Base-by-base conservation (phyloP, 2,797 vertebrate species). In the Phoeniculus purpureus region DNA sequence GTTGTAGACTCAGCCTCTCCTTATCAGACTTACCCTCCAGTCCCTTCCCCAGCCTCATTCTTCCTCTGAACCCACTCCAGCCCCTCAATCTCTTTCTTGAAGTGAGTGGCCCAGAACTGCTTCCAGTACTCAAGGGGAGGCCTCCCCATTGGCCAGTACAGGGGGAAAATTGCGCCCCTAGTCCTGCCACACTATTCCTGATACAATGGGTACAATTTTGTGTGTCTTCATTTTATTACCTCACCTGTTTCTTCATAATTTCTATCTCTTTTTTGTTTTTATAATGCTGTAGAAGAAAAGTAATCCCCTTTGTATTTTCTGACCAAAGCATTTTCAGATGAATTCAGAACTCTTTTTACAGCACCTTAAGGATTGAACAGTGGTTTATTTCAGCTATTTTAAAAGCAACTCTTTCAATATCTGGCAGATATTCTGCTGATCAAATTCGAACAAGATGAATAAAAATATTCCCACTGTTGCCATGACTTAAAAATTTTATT, bases 391-490 rank as follows among this genome's bases (percentile, higher is more conserved):
- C 75, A 54, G 40, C 58, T 90, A 43, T 77, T 94, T 92, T 82
- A 85, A 77, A 96, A 94, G 43, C 34, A 90, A 51, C 61, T 94
- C 61, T 77, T 92, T 86, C 90, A 81, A 92, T 90, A 91, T 77
- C n/a, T 93, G 72, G 72, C 37, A 95, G 75, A 82, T 91, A 92
- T 85, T 94, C 75, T 88, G 81, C 64, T 87, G 81, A 93, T 94
- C 78, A 86, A 34, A 94, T 92, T 93, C 81, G 87, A 95, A 92
- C 17, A 92, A 67, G 59, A 72, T 73, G 88, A 92, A 91, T 88
- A 94, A 80, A 96, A 93, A 77, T 92, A 91, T 79, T 91, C 86
- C 92, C 92, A 86, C 67, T 74, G 85, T 86, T 84, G 60, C 83
- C 87, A 70, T 84, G 87, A 75, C 51, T 92, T 95, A 32, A 10